These are phyloP conservation scores for Pasiphila rectangulata DNA, from an alignment of 2,888 invertebrate genomes.

Conservation along the genomic window DNA sequence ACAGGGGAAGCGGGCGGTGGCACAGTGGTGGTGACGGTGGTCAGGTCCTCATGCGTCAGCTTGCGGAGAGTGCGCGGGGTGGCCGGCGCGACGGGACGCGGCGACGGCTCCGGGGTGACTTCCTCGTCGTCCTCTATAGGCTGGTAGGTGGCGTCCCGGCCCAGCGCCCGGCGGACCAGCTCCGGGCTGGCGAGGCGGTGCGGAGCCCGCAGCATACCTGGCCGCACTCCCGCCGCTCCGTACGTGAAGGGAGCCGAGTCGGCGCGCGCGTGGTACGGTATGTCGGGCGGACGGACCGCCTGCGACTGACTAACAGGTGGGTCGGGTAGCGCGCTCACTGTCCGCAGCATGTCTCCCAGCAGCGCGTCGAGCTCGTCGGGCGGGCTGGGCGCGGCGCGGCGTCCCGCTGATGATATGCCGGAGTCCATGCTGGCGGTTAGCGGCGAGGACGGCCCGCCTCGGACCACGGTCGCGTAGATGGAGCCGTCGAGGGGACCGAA, in stretches of 20 bases:
- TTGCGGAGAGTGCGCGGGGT: constrained; percentile 51
- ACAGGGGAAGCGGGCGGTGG: constrained; percentile 51
- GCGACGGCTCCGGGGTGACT: constrained; percentile 59
- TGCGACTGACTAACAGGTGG: constrained; percentile 68
- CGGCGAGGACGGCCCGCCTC: constrained; percentile 82
- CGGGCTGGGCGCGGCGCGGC: constrained; percentile 77
- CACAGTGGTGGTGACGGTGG: constrained; percentile 53
- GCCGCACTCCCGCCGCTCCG: constrained; percentile 83
- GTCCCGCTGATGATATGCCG: constrained; percentile 90
- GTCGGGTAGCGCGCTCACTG: constrained; percentile 91
- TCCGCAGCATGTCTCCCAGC: constrained; percentile 91
- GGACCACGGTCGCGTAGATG: constrained; percentile 88
- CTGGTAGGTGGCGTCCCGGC: constrained; percentile 60
- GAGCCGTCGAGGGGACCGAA: constrained; percentile 94
- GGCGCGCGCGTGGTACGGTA: constrained; percentile 95
- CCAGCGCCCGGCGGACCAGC: constrained; percentile 88
- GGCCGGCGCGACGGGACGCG: constrained; percentile 51
- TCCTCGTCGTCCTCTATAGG: constrained; percentile 69
- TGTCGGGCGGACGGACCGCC: constrained; percentile 78
- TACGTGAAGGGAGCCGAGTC: constrained; percentile 95
- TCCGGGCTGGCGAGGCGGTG: constrained; percentile 91
- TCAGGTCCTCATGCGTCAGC: constrained; percentile 66
- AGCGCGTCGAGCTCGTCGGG: constrained; percentile 89
- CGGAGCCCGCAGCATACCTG: constrained; percentile 85
- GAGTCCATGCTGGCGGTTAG: constrained; percentile 95